Evolutionary conservation across 2,797 vertebrate species (phyloP).

Genomic region (Muscicapa comitata): DNA sequence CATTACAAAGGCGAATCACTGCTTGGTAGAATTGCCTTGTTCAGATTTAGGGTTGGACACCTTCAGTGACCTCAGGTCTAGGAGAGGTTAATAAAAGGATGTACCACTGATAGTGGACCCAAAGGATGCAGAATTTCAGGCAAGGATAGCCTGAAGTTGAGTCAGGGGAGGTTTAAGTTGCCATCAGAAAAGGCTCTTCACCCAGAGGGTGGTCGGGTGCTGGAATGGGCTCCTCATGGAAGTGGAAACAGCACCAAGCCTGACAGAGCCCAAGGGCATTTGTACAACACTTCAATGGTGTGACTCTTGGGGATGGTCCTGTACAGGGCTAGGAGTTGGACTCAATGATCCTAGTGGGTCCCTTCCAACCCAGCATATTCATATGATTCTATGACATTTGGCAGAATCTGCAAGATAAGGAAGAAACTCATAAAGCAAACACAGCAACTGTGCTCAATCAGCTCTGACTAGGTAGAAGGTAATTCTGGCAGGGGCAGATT

Average conservation of each 20-base stretch:
- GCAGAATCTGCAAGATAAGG: not conserved
- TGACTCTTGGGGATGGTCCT: not conserved
- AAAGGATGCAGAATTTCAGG: not conserved
- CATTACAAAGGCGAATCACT: not conserved
- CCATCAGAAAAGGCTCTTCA: not conserved
- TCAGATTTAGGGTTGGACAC: not conserved
- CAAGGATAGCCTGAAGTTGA: not conserved
- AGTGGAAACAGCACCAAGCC: not conserved
- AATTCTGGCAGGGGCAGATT: not conserved
- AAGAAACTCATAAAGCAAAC: not conserved
- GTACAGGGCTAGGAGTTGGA: not conserved
- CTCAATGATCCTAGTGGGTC: not conserved
- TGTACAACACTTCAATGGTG: not conserved
- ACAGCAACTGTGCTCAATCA: not conserved
- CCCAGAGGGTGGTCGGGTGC: not conserved
- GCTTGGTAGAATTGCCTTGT: not conserved
- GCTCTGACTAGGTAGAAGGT: not conserved
- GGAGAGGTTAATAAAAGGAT: not conserved
- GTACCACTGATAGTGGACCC: not conserved
- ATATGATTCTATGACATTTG: not conserved
- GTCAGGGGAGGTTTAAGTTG: not conserved
- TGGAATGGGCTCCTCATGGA: not conserved
- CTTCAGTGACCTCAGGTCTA: not conserved
- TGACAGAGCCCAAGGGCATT: not conserved
- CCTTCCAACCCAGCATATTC: not conserved